These are phyloP conservation scores for Chloroclystis v-ata DNA, from an alignment of 2,888 invertebrate genomes.

Conservation along the genomic window DNA sequence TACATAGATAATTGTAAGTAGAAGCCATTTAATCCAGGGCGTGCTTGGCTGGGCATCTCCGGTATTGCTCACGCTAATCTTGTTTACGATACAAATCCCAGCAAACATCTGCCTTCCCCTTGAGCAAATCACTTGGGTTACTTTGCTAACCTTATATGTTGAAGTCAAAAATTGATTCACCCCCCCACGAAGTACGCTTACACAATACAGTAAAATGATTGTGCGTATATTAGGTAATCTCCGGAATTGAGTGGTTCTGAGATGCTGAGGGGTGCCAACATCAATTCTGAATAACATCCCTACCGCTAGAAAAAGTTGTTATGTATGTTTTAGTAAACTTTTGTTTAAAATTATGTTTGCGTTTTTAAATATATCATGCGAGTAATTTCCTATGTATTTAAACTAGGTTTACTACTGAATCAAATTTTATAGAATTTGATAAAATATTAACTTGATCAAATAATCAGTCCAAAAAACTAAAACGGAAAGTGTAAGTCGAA, in stretches of 20 bases:
- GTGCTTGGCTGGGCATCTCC: slow-evolving; percentile 38
- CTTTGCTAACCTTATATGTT: slow-evolving; percentile 25
- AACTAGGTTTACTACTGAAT: no score
- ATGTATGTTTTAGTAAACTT: no score
- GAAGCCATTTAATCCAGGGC: slow-evolving; percentile 42
- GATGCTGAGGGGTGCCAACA: background rate
- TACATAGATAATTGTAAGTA: slow-evolving; percentile 46
- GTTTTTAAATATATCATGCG: no score
- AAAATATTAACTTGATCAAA: no score
- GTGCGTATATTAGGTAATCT: background rate
- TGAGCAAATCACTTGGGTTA: slow-evolving; percentile 30
- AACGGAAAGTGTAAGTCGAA: background rate
- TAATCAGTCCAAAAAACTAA: no score
- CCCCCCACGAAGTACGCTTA: background rate
- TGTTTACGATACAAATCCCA: slow-evolving; percentile 55
- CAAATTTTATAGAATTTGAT: no score
- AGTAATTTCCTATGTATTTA: no score
- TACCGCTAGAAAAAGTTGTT: no score
- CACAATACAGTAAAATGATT: background rate
- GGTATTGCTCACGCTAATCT: slow-evolving; percentile 51
- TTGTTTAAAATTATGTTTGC: no score
- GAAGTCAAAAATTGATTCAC: background rate
- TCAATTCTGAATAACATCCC: no score
- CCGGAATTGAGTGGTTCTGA: background rate
- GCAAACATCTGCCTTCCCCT: slow-evolving; percentile 30